Evolutionary conservation across 2,888 invertebrate species (phyloP).

Genomic region (Euzetes globulus): DNA sequence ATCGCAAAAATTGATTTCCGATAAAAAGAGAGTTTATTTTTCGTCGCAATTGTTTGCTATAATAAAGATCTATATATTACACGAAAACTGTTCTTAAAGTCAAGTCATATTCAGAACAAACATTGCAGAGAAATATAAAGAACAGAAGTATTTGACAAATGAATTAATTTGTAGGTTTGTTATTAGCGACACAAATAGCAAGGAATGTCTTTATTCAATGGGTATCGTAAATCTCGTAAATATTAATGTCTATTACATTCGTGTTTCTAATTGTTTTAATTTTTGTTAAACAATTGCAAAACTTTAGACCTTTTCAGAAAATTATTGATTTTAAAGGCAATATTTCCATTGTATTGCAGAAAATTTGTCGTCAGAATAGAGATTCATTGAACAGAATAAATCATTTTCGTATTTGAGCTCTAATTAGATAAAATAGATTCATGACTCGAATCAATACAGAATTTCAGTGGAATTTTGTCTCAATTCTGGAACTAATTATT

Average conservation of each 20-base stretch:
- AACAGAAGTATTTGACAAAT: conserved; percentile 12
- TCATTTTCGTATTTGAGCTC: not conserved
- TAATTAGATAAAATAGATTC: conserved; percentile 8
- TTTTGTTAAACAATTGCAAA: too few species aligned
- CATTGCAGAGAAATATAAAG: not conserved
- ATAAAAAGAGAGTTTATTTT: conserved; percentile 1
- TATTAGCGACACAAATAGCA: too few species aligned
- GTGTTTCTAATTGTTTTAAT: too few species aligned
- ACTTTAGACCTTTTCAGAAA: not conserved
- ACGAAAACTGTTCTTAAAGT: not conserved
- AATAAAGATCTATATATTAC: not conserved
- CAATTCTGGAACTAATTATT: not conserved
- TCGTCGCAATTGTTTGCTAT: conserved; percentile 1
- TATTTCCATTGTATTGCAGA: not conserved
- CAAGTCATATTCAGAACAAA: not conserved
- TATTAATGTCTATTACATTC: too few species aligned
- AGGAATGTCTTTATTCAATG: too few species aligned
- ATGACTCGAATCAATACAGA: not conserved
- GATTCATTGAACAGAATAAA: not conserved
- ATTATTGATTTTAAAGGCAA: not conserved
- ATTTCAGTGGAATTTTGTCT: not conserved
- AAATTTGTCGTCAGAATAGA: not conserved
- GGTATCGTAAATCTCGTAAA: too few species aligned
- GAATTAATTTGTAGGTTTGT: not conserved
- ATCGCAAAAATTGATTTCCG: conserved; percentile 14